Evolutionary conservation across 2,888 invertebrate species (phyloP), one percentile per base, ranked within the genome.

Genomic region (Mamestra brassicae): DNA sequence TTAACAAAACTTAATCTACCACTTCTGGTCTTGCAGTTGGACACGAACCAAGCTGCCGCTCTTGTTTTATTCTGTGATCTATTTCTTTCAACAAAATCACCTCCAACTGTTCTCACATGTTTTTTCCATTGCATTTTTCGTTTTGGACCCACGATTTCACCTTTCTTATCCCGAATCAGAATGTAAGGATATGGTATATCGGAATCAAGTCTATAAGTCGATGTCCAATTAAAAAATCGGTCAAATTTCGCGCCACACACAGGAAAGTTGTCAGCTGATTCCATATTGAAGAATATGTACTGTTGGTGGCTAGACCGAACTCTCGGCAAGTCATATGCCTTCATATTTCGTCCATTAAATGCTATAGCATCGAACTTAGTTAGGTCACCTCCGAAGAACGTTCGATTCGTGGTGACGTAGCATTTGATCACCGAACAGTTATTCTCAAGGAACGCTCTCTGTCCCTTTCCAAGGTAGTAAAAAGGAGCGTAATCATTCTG

Each of bases 11-110:
- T 81, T 17, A 86, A 71, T 68, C 96, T 91, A 0, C 87, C 88
- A 84, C 93, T 95, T 74, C 90, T 91, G 47, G 90, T 92, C 0
- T 65, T 78, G 76, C 96, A 96, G 62, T 95, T 87, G 0, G 96
- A 96, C 0, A 95, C 96, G 67, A 96, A 95, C 96, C 96, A 96
- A n/a, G 95, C 96, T 0, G 91, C 95, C 0, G 94, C 93, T 83
- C 93, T 95, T 0, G 87, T 93, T 84, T 96, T 96, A 74, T 92
- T 94, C 15, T 74, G 78, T 55, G 93, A 74, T 75, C 76, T 90
- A 17, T 84, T 76, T 75, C 74, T 90, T n/a, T 85, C 76, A 36
- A 85, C 74, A 17, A 91, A 79, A 36, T 90, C 86, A 3, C 91
- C 89, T 17, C 90, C 87, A 2, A 89, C 76, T 26, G 86, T 57